Evolutionary conservation across 2,113 vertebrate species (phyloP).

Genomic region (Patagioenas fasciata): DNA sequence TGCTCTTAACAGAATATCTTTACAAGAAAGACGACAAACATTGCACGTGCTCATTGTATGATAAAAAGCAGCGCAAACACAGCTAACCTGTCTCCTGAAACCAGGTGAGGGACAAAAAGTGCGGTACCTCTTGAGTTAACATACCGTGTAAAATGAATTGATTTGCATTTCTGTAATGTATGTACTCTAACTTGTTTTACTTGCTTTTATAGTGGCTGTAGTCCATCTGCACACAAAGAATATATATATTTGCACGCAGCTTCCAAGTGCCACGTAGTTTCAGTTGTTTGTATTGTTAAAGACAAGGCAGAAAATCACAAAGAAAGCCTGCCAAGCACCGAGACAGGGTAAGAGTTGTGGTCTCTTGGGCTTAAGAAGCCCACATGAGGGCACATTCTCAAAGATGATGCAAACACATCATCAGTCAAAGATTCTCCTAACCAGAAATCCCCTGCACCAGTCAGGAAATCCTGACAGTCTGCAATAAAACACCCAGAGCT

Average conservation of each 20-base stretch:
- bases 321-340: not conserved
- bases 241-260: not conserved
- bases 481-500: not conserved
- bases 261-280: not conserved
- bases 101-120: not conserved
- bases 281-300: not conserved
- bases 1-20: not conserved
- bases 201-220: not conserved
- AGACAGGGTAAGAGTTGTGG: not conserved
- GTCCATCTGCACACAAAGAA: not conserved
- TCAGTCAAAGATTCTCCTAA: not conserved
- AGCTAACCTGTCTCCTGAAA: not conserved
- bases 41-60: rapidly evolving
- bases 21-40: not conserved
- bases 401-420: not conserved
- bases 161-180: not conserved
- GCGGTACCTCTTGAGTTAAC: not conserved
- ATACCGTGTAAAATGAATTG: not conserved
- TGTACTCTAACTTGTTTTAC: not conserved
- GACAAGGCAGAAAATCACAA: not conserved
- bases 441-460: not conserved
- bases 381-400: not conserved
- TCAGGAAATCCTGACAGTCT: slow-evolving; percentile 6
- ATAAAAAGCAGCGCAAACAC: not conserved
- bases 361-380: not conserved